These are phyloP conservation scores for Phengaris alcon DNA, from an alignment of 2,888 invertebrate genomes.

Conservation along the genomic window DNA sequence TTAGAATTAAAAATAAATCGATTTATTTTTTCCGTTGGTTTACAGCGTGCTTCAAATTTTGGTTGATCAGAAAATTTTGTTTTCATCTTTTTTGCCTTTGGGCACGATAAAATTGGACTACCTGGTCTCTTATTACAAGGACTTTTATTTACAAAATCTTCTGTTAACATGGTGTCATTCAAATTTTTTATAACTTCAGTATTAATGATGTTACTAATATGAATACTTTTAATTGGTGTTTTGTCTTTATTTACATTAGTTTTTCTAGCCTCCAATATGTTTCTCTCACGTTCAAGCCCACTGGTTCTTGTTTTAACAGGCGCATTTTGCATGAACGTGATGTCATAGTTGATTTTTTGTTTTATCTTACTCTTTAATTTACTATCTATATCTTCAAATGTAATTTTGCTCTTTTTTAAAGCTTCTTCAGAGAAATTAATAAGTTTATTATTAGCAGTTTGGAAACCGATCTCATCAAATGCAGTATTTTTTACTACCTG, in stretches of 20 bases:
- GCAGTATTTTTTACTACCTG: constrained; percentile 13
- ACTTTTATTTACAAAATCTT: constrained; percentile 53
- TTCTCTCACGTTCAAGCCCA: neutral
- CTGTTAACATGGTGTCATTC: constrained; percentile 56
- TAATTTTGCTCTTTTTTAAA: constrained; percentile 50
- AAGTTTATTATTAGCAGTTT: constrained; percentile 54
- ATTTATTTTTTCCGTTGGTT: constrained; percentile 1
- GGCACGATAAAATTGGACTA: constrained; percentile 66
- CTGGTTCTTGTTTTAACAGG: neutral
- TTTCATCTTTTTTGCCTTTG: constrained; percentile 58
- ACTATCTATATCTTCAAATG: constrained; percentile 50
- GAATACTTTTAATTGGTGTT: constrained; percentile 31
- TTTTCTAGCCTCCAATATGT: constrained; percentile 31
- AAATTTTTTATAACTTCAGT: constrained; percentile 66
- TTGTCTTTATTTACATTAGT: constrained; percentile 29
- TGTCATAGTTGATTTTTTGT: constrained; percentile 19
- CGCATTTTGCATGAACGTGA: neutral
- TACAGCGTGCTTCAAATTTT: constrained; percentile 25
- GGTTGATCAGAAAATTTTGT: constrained; percentile 44
- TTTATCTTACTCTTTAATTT: constrained; percentile 24
- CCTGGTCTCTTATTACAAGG: constrained; percentile 56
- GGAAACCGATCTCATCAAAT: constrained; percentile 44
- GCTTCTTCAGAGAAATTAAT: constrained; percentile 52
- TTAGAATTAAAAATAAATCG: constrained; percentile 44
- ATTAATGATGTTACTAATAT: constrained; percentile 49